These are phyloP conservation scores for Acromyrmex echinatior DNA, from an alignment of 1,140 invertebrate species.

Conservation along the genomic window DNA sequence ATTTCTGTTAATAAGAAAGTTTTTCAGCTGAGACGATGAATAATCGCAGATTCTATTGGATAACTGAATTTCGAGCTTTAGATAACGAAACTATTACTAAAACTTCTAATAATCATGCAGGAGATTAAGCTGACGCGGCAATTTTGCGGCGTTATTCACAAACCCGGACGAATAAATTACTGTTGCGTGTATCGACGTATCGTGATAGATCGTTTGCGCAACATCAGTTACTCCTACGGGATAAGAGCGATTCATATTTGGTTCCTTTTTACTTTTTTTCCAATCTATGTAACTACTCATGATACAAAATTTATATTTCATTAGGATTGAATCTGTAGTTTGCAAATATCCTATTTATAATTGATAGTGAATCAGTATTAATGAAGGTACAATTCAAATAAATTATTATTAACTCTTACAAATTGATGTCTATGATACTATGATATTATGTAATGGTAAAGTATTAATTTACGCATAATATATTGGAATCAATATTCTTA, in stretches of 20 bases:
- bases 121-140: not conserved
- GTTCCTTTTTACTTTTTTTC: not conserved
- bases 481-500: not conserved
- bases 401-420: slow-evolving; percentile 19
- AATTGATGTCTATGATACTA: slow-evolving; percentile 15
- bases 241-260: not conserved
- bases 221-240: not conserved
- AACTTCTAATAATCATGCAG: not conserved
- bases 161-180: slow-evolving; percentile 24
- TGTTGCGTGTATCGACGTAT: not conserved
- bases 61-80: not conserved
- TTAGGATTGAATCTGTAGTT: not conserved
- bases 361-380: slow-evolving; percentile 1
- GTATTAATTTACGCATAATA: slow-evolving; percentile 8
- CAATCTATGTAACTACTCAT: not conserved
- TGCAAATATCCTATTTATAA: not conserved
- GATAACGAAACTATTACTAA: not conserved
- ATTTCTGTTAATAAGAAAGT: not conserved
- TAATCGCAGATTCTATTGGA: not conserved
- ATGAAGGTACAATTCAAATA: not conserved
- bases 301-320: slow-evolving; percentile 1
- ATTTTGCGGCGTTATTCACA: slow-evolving; percentile 9
- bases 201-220: slow-evolving; percentile 14
- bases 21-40: not conserved
- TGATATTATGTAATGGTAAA: not conserved